Evolutionary conservation across 2,113 vertebrate genomes (phyloP).

Genomic region (Rafetus swinhoei): DNA sequence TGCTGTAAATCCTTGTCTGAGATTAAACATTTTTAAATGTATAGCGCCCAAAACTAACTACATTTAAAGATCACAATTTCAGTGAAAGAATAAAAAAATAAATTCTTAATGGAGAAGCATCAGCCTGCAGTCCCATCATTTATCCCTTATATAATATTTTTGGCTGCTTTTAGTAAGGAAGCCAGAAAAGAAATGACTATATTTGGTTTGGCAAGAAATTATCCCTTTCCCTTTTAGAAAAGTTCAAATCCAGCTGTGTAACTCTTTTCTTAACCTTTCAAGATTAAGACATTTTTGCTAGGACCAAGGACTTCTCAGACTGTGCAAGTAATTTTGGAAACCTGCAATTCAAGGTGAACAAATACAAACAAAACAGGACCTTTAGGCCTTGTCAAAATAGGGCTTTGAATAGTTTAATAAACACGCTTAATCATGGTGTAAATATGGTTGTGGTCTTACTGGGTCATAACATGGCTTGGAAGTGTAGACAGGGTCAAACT

Average conservation of each 20-base stretch:
- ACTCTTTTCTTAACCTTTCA: slow-evolving; percentile 39
- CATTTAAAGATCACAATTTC: slow-evolving; percentile 29
- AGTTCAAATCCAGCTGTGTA: slow-evolving; percentile 48
- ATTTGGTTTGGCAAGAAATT: slow-evolving; percentile 64
- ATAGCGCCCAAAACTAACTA: slow-evolving; percentile 34
- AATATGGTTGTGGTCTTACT: background rate
- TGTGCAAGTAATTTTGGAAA: slow-evolving; percentile 38
- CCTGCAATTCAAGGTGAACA: slow-evolving; percentile 8
- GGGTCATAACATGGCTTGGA: background rate
- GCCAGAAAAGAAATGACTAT: slow-evolving; percentile 65
- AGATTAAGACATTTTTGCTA: slow-evolving; percentile 19
- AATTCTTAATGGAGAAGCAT: slow-evolving; percentile 70
- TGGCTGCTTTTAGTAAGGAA: slow-evolving; percentile 49
- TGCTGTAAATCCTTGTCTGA: background rate
- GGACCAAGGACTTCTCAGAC: slow-evolving; percentile 48
- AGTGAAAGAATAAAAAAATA: slow-evolving; percentile 67
- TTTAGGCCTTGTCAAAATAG: background rate
- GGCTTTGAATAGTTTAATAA: slow-evolving; percentile 31
- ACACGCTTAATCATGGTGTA: fast-evolving
- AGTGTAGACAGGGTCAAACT: background rate
- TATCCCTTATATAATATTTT: slow-evolving; percentile 59
- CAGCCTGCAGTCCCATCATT: slow-evolving; percentile 47
- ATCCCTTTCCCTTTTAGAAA: slow-evolving; percentile 44
- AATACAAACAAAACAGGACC: background rate
- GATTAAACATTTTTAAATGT: slow-evolving; percentile 39